These are phyloP conservation scores for Aselliscus stoliczkanus DNA, from an alignment of 2,797 vertebrate genomes.

Conservation along the genomic window DNA sequence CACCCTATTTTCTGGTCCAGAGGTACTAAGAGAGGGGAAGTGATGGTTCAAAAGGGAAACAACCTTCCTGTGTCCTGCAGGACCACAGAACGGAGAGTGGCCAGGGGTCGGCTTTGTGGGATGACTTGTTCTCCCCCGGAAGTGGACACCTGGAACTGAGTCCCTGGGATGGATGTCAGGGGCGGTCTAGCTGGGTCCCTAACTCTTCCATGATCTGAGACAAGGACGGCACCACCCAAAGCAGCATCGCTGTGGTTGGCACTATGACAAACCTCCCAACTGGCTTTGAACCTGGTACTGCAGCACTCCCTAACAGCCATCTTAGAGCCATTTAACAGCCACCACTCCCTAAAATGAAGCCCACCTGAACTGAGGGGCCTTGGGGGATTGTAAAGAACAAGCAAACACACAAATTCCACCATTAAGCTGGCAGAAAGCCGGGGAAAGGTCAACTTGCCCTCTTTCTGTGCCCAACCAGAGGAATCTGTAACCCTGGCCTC, in stretches of 20 bases:
- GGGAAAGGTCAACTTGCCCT: background rate
- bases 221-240: background rate
- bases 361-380: background rate
- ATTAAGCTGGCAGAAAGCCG: background rate
- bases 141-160: background rate
- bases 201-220: background rate
- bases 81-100: background rate
- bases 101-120: fast-evolving
- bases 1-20: background rate
- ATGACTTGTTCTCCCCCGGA: background rate
- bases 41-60: background rate
- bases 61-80: background rate
- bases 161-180: background rate
- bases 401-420: background rate
- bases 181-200: background rate
- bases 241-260: background rate
- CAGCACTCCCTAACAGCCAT: no score
- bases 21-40: background rate
- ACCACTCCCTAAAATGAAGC: background rate
- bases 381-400: constrained; percentile 4
- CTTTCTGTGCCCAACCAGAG: constrained; percentile 50
- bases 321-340: constrained; percentile 14
- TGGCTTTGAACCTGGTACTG: background rate
- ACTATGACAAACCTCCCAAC: background rate
- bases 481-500: constrained; percentile 56